Base-by-base conservation (phyloP, 35 echinoderm and acorn worm species). In the Ophiothrix spiculata region DNA sequence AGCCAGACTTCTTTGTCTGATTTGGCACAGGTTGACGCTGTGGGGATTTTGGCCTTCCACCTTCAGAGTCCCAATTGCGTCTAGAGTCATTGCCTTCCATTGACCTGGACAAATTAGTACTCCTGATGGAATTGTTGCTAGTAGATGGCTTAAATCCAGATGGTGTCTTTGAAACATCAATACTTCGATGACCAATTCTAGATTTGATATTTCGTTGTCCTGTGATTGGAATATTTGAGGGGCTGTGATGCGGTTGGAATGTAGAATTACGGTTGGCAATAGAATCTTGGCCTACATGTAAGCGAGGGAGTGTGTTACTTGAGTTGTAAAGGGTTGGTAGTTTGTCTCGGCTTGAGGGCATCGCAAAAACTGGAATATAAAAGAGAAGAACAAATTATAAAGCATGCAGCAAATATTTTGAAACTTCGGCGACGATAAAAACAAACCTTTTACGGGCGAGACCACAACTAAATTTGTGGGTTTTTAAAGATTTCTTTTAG, bases 21-120 rank as follows among this genome's bases (percentile, higher is more conserved):
- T 17, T 15, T 60, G 32, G 54, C 31, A 35, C 32, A 1, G 45
- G 60, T 31, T 64, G 21, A 0, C 32, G 31, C 36, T 37, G 54
- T 28, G 54, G 45, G 0, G 45, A 37, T 17, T 84, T 84, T 32
- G 81, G 81, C 39, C 81, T 84, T 1, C 81, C 81, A 15, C 81
- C 81, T 32, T 84, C 81, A 3, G 81, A 84, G 23, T 84, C 63
- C 81, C 81, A 84, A 17, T 84, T 84, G 32, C 81, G 54, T 35
- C 19, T 35, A 32, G 8, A 33, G 23, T 35, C 42, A 34, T 33
- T 37, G 54, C 63, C 54, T 60, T 84, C 81, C 15, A 64, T 84
- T 11, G 37, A 38, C 10, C 37, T 41, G 56, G 81, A 60, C 11
- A 46, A 82, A 28, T 69, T 69, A n/a, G 4, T 69, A 69, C 81